These are phyloP conservation scores for Macropodus opercularis DNA, from an alignment of 2,797 vertebrate genomes.

Conservation along the genomic window DNA sequence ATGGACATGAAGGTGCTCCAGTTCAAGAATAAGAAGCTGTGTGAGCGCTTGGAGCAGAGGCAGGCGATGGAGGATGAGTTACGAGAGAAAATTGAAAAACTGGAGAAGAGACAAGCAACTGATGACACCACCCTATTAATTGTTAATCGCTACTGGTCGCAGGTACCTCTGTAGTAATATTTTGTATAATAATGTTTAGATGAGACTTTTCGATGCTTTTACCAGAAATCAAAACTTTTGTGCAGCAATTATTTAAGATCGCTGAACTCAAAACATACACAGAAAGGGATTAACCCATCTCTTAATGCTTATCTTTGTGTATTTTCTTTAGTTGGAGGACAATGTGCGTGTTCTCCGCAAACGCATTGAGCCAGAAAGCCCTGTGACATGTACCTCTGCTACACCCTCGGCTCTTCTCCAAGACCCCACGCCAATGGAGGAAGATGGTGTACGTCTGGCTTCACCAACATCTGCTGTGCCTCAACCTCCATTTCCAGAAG, in stretches of 20 bases:
- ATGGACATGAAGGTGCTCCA: conserved; percentile 97
- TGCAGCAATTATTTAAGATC: too few species aligned
- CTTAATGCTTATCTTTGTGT: neutral
- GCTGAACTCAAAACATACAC: neutral
- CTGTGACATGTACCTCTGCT: conserved; percentile 60
- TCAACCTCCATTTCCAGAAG: conserved; percentile 70
- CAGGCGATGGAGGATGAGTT: conserved; percentile 93
- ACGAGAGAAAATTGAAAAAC: conserved; percentile 93
- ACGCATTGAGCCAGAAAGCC: conserved; percentile 78
- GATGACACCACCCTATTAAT: conserved; percentile 93
- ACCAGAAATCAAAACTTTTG: too few species aligned
- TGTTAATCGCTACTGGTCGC: conserved; percentile 94
- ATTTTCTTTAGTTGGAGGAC: conserved; percentile 84
- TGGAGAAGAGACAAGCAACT: conserved; percentile 94
- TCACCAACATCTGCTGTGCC: conserved; percentile 64
- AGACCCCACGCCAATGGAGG: conserved; percentile 64
- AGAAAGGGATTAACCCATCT: neutral
- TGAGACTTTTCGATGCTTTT: too few species aligned
- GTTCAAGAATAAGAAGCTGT: conserved; percentile 95
- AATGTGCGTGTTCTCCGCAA: conserved; percentile 85
- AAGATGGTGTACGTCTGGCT: conserved; percentile 57
- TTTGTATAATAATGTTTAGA: too few species aligned
- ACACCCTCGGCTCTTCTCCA: conserved; percentile 55
- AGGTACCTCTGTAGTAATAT: conserved; percentile 74
- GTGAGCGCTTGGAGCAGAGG: conserved; percentile 91